Evolutionary conservation across 2,888 invertebrate species (phyloP), one percentile per base, ranked within the genome.

Genomic region (Labia minor): DNA sequence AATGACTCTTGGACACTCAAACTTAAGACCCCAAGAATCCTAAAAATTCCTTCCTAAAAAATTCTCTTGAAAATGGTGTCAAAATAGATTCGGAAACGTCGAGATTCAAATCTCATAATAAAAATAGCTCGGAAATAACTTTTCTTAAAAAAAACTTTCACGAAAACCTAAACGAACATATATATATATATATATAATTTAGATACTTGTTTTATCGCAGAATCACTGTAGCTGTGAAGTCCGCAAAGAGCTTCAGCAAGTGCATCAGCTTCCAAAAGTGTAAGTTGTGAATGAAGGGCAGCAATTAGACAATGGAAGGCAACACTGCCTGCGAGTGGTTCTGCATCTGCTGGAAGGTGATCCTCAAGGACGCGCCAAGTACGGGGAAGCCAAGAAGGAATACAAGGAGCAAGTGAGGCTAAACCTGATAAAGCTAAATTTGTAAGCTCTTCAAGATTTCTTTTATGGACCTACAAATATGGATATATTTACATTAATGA

Each of bases 201-300:
- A n/a, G n/a, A n/a, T 26, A 85, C 82, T 64, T 91, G 86, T 73
- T 89, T 87, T 69, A 85, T 84, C 0, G 89, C 89, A 72, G 90
- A 89, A 72, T 89, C 89, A 74, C 89, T 85, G 68, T 89, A 88
- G 72, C 89, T 89, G 74, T 90, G 90, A 65, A 91, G 84, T 19
- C 85, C 86, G 74, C 91, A 91, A 14, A 91, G 80, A 0, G 89
- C 87, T 76, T 92, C 91, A 0, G 89, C 88, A 6, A 89, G 77
- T 0, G 88, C 86, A 70, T 67, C 20, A 37, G 62, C 63, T 33
- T 63, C 66, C 37, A 62, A 37, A 1, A 19, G 33, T 63, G 83
- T 78, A 61, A 87, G 76, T 71, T 86, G 84, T 61, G 87, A 85
- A 70, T 91, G 91, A 0, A 88, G 76, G 0, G 86, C 82, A 0